Evolutionary conservation across 2,888 invertebrate genomes (phyloP).

Genomic region (Tipula unca): DNA sequence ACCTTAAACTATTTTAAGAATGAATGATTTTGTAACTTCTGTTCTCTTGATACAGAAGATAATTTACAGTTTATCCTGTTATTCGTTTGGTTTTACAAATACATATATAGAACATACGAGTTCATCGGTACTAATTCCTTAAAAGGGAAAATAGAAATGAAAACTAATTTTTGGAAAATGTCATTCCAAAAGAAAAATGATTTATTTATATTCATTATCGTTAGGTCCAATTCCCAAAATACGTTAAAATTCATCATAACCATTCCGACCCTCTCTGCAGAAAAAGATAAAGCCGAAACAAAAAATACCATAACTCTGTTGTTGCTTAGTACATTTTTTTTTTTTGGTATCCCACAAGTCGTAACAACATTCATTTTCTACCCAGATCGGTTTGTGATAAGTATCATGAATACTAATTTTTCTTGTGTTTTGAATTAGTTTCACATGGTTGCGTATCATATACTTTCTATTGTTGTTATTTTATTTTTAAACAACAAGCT

Average conservation of each 20-base stretch:
- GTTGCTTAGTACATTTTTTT: not conserved
- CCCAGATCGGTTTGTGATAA: conserved; percentile 8
- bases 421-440: not conserved
- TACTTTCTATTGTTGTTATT: not conserved
- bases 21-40: too few relatives aligned
- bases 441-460: not conserved
- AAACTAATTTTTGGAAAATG: too few relatives aligned
- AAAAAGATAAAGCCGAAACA: not conserved
- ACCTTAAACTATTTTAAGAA: too few relatives aligned
- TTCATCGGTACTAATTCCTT: not conserved
- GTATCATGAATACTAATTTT: conserved; percentile 14
- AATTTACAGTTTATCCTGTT: too few relatives aligned
- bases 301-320: not conserved
- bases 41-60: too few relatives aligned
- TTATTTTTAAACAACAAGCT: not conserved
- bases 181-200: not conserved
- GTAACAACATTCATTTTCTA: not conserved
- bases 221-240: not conserved
- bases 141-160: too few relatives aligned
- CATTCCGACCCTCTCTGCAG: too few relatives aligned
- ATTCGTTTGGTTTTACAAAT: too few relatives aligned
- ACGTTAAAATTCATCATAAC: not conserved
- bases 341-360: not conserved
- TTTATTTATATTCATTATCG: not conserved
- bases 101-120: too few relatives aligned